Base-by-base conservation (phyloP, 2,113 vertebrate species). In the Percopsis transmontana region DNA sequence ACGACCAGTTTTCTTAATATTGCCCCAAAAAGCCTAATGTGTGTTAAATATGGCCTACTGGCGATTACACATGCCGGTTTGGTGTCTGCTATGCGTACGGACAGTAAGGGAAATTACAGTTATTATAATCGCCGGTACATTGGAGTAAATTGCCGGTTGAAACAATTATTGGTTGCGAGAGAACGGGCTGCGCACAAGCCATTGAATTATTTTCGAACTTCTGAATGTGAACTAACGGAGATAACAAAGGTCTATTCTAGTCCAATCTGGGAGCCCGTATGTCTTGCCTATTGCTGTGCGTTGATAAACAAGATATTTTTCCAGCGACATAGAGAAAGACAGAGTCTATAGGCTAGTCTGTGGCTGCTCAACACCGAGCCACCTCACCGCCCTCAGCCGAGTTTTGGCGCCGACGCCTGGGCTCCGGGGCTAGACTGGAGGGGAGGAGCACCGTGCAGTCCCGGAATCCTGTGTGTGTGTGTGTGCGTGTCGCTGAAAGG, bases 341-440 rank as follows among this genome's bases (percentile, higher is more conserved):
- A 50, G 54, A 47, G 59, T 59, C 15, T 12, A 21, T 2, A 47
- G 33, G 51, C 7, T 38, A 57, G 4, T 38, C 45, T 27, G 61
- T 18, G 38, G 23, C 33, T 58, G 50, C 23, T 23, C 6, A 47
- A 51, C 41, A 72, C 23, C 63, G 20, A 21, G n/a, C 41, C 51
- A 11, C 2, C 40, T 41, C 55, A 2, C 21, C 33, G 51, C 21
- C 15, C 66, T 58, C 27, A 57, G 56, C 66, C 50, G 67, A 59
- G 62, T 55, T 82, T 72, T 87, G 87, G 85, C 79, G 77, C 86
- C 74, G 58, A 68, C 61, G 63, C 60, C 38, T 59, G 21, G 40
- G 58, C 57, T 33, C 56, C 40, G 12, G 68, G 67, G 74, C 55
- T 70, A 76, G 68, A 77, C 66, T 5, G 42, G 74, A 69, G 77